These are phyloP conservation scores for Trissolcus japonicus DNA, from an alignment of 2,888 invertebrate species.

Conservation along the genomic window DNA sequence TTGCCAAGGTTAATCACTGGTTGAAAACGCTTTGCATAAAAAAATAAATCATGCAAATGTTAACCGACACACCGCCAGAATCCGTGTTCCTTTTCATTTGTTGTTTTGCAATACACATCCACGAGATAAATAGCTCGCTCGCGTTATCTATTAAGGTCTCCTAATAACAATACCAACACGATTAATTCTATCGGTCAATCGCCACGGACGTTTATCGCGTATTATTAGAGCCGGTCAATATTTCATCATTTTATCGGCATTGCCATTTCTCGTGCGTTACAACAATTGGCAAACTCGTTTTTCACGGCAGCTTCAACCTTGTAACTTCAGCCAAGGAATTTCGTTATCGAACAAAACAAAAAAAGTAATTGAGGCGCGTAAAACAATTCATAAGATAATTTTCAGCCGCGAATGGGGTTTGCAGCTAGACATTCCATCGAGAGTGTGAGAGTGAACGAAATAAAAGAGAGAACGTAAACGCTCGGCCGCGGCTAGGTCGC, in stretches of 20 bases:
- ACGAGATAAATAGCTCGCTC: slow-evolving; percentile 22
- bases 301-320: slow-evolving; percentile 33
- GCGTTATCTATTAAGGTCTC: slow-evolving; percentile 39
- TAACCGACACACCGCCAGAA: not conserved
- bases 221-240: slow-evolving; percentile 44
- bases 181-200: slow-evolving; percentile 38
- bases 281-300: slow-evolving; percentile 47
- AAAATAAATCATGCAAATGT: slow-evolving; percentile 5
- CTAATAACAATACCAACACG: slow-evolving; percentile 39
- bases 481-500: slow-evolving; percentile 6
- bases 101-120: slow-evolving; percentile 22
- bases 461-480: slow-evolving; percentile 7
- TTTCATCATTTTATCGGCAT: slow-evolving; percentile 50
- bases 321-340: slow-evolving; percentile 40
- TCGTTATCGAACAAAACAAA: slow-evolving; percentile 17
- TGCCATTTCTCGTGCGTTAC: slow-evolving; percentile 39
- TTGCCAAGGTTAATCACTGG: not conserved
- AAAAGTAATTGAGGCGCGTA: not conserved
- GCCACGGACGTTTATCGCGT: slow-evolving; percentile 26
- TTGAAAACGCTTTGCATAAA: not conserved
- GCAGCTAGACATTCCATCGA: not conserved
- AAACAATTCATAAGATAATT: slow-evolving; percentile 30
- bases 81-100: slow-evolving; percentile 23
- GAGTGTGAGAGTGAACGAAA: slow-evolving; percentile 3
- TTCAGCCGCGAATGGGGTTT: not conserved